Conservation (phyloP, 2,113 vertebrate genomes). For the Corythaeola cristata region DNA sequence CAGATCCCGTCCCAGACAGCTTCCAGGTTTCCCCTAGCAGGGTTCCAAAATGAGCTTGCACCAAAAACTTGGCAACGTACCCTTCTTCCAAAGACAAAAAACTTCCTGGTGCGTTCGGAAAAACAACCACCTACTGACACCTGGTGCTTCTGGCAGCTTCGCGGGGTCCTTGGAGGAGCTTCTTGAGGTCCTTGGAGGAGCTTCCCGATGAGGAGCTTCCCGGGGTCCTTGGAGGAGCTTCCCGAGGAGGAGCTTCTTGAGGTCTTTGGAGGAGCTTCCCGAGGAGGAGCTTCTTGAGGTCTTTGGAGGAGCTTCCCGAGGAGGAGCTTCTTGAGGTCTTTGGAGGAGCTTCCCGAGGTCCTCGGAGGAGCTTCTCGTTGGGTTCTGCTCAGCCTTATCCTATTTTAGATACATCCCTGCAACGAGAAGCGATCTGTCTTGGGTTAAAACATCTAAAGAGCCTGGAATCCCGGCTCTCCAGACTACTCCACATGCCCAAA, state of each 20-base stretch:
- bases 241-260: too few species aligned
- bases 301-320: too few species aligned
- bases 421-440: neutral
- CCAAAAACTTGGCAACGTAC: neutral
- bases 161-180: too few species aligned
- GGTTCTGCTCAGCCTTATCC: neutral
- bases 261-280: too few species aligned
- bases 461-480: neutral
- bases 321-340: too few species aligned
- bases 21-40: neutral
- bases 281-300: too few species aligned
- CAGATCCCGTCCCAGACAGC: neutral
- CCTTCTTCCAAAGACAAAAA: neutral
- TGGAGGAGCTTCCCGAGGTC: too few species aligned
- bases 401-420: neutral
- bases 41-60: neutral
- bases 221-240: neutral
- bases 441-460: neutral
- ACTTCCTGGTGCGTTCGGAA: fast-evolving
- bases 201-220: too few species aligned
- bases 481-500: neutral
- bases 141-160: neutral
- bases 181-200: too few species aligned
- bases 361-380: neutral
- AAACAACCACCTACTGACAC: neutral